A percentile compares a stretch with the other conserved stretches of the same genome.
These are phyloP conservation scores for Oscheius myriophilus DNA, from an alignment of 2,888 invertebrate genomes.

Conservation along the genomic window DNA sequence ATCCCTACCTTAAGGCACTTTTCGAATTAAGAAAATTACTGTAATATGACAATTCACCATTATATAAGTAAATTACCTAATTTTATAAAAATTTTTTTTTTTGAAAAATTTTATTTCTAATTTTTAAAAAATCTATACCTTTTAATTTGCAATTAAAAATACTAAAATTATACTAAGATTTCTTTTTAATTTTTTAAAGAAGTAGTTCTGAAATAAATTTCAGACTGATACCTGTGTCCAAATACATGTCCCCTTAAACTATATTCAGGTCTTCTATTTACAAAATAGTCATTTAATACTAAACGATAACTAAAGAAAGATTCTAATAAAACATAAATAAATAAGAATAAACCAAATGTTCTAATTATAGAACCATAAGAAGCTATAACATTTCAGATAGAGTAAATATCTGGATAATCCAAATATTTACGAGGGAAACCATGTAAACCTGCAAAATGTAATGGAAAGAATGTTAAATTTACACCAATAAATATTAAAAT, in stretches of 20 bases:
- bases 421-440: constrained; percentile 83
- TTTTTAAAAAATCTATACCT: constrained; percentile 39
- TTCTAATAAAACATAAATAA: constrained; percentile 78
- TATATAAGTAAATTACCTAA: too few species aligned
- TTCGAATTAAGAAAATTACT: too few species aligned
- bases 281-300: constrained; percentile 52
- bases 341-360: constrained; percentile 76
- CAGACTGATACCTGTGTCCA: constrained; percentile 56
- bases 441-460: constrained; percentile 80
- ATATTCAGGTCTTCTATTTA: constrained; percentile 54
- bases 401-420: constrained; percentile 79
- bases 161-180: constrained; percentile 41
- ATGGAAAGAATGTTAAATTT: constrained; percentile 84
- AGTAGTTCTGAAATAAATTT: constrained; percentile 55
- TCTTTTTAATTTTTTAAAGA: constrained; percentile 43
- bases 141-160: constrained; percentile 63
- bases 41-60: too few species aligned
- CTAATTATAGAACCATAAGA: constrained; percentile 80
- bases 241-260: constrained; percentile 54
- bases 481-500: constrained; percentile 81
- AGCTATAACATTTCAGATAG: constrained; percentile 79
- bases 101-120: too few species aligned
- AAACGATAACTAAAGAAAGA: constrained; percentile 56
- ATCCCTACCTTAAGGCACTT: too few species aligned
- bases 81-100: too few species aligned